phyloP scores from a whole-genome alignment of 2,888 invertebrate genomes.

The Agrotis ipsilon region DNA sequence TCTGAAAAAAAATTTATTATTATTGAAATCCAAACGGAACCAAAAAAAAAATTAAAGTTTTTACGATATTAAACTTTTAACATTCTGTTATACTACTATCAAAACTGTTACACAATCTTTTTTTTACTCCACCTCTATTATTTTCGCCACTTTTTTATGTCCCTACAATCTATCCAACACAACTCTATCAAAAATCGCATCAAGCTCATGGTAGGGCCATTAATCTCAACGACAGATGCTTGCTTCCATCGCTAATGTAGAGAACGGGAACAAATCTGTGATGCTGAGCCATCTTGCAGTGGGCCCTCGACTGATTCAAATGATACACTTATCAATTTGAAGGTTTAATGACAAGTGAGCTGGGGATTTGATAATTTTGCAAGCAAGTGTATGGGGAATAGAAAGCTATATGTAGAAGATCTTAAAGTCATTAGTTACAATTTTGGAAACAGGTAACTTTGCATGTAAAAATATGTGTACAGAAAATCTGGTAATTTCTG shows the following conservation, averaged over 20 bases:
- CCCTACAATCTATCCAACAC: background rate
- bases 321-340: slow-evolving; percentile 40
- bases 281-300: slow-evolving; percentile 62
- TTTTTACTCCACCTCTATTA: background rate
- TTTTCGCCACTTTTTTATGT: background rate
- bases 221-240: slow-evolving; percentile 65
- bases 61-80: too few species aligned
- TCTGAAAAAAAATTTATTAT: too few species aligned
- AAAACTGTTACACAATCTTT: too few species aligned
- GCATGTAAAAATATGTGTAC: too few species aligned
- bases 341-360: slow-evolving; percentile 14
- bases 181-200: slow-evolving; percentile 18
- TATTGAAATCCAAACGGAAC: too few species aligned
- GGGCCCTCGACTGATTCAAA: slow-evolving; percentile 45
- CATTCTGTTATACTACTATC: too few species aligned
- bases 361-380: slow-evolving; percentile 8
- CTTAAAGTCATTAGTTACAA: background rate
- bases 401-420: background rate
- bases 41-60: too few species aligned
- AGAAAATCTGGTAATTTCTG: too few species aligned
- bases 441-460: background rate
- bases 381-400: background rate
- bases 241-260: slow-evolving; percentile 79
- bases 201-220: slow-evolving; percentile 66
- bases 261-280: slow-evolving; percentile 76